phyloP scores from a whole-genome alignment of 2,797 vertebrate species.

The Alca torda region DNA sequence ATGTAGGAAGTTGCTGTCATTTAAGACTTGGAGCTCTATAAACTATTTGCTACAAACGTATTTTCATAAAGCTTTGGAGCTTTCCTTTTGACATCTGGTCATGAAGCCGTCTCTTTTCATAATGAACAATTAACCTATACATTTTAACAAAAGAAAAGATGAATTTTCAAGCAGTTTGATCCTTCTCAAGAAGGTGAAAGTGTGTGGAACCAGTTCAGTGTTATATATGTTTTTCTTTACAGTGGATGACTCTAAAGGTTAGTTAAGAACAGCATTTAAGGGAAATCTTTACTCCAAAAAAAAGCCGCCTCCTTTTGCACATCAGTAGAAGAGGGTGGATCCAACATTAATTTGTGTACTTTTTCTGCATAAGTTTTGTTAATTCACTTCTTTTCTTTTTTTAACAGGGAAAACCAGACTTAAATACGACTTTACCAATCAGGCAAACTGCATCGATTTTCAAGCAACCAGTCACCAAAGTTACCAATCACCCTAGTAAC shows the following conservation, averaged over 20 bases:
- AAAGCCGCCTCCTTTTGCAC: not conserved
- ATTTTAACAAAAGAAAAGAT: not conserved
- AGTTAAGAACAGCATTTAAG: not conserved
- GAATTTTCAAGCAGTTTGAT: not conserved
- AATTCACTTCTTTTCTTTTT: not conserved
- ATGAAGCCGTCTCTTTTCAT: not conserved
- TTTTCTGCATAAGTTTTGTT: not conserved
- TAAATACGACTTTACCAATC: constrained; percentile 92
- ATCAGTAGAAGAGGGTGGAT: not conserved
- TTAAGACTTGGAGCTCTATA: not conserved
- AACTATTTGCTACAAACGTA: not conserved
- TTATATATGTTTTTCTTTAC: not conserved
- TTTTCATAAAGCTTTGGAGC: not conserved
- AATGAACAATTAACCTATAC: not conserved
- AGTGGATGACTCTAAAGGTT: not conserved
- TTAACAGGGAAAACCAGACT: constrained; percentile 86
- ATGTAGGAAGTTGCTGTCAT: not conserved
- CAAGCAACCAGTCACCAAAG: constrained; percentile 95
- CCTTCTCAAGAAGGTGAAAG: not conserved
- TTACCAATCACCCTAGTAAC: constrained; percentile 90
- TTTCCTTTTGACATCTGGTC: not conserved
- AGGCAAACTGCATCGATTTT: constrained; percentile 95
- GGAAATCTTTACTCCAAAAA: not conserved
- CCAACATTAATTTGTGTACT: not conserved
- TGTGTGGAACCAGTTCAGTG: not conserved